These are phyloP conservation scores for Laodelphax striatellus DNA, from an alignment of 1,140 invertebrate species.

Conservation along the genomic window DNA sequence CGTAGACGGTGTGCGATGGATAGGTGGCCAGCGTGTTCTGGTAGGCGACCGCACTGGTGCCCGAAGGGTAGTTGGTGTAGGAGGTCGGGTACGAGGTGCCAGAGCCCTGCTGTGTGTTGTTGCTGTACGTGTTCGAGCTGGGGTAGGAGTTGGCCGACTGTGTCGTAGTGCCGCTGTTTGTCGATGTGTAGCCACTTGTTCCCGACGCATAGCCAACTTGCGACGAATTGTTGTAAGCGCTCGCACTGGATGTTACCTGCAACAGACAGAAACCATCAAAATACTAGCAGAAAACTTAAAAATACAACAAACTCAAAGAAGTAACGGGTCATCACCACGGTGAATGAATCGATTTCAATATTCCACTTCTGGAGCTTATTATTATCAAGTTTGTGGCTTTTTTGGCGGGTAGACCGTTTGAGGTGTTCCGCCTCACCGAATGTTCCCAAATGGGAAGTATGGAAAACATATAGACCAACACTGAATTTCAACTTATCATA, in stretches of 20 bases:
- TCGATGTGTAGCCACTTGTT: conserved; percentile 3
- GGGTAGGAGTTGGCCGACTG: conserved; percentile 8
- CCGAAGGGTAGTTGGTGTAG: conserved; percentile 4
- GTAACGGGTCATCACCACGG: no score
- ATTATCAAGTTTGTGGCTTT: no score
- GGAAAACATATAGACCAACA: no score
- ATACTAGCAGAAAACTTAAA: no score
- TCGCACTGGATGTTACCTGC: conserved; percentile 11
- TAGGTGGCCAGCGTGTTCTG: neutral
- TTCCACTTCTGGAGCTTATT: no score
- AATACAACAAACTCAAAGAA: no score
- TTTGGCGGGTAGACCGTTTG: no score
- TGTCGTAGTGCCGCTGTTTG: conserved; percentile 11
- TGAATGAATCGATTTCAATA: no score
- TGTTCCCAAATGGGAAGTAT: no score
- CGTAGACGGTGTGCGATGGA: neutral
- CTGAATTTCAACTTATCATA: no score
- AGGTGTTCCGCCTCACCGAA: no score
- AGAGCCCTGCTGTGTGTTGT: neutral
- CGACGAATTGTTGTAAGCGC: conserved; percentile 5
- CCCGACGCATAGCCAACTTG: conserved; percentile 9
- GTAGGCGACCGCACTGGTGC: neutral
- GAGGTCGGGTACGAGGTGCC: neutral
- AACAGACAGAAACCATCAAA: no score
- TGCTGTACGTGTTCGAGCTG: neutral